phyloP scores from a whole-genome alignment of 2,113 vertebrate species.

The Ailurus styani region DNA sequence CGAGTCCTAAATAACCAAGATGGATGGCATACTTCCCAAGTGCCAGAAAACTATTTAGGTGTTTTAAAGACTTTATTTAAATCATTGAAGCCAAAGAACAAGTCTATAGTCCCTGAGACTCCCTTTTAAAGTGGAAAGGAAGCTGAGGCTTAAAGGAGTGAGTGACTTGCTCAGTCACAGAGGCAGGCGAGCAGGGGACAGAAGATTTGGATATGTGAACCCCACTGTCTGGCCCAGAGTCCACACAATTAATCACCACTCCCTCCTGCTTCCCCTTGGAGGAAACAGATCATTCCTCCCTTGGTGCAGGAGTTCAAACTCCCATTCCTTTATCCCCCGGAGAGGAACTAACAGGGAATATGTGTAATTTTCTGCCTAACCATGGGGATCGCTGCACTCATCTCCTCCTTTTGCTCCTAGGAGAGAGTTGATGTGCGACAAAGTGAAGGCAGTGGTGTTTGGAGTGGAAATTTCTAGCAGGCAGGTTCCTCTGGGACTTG shows the following conservation, averaged over 20 bases:
- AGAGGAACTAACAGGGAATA: no score
- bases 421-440: rapidly evolving
- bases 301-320: not conserved
- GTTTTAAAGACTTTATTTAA: not conserved
- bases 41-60: rapidly evolving
- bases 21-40: rapidly evolving
- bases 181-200: not conserved
- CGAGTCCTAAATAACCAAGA: rapidly evolving
- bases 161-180: no score
- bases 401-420: not conserved
- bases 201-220: not conserved
- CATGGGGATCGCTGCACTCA: rapidly evolving
- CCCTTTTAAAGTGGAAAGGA: not conserved
- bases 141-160: no score
- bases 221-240: rapidly evolving
- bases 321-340: rapidly evolving
- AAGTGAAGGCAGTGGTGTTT: rapidly evolving
- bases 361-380: rapidly evolving
- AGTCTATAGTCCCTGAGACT: not conserved
- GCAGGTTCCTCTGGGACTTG: no score
- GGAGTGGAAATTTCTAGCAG: rapidly evolving
- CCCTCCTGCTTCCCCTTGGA: not conserved
- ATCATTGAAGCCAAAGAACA: not conserved
- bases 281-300: rapidly evolving
- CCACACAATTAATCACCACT: no score